A percentile compares a stretch with the other conserved stretches of the same genome.
phyloP scores from a whole-genome alignment of 2,888 invertebrate genomes.

The Horisme vitalbata region DNA sequence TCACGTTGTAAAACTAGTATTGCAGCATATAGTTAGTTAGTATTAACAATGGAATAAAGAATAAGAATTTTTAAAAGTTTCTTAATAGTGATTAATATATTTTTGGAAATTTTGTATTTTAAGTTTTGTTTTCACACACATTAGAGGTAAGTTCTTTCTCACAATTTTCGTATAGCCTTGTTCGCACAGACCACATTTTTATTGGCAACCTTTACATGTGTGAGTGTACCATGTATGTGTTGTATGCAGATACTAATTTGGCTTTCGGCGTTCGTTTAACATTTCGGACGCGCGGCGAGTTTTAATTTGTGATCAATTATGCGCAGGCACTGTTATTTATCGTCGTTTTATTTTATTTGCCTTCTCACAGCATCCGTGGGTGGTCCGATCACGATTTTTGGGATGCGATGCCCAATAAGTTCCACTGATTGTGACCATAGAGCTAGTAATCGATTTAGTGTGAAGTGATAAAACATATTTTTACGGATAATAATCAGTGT shows the following conservation, averaged over 20 bases:
- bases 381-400: conserved; percentile 80
- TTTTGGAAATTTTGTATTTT: too few relatives aligned
- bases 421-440: conserved; percentile 71
- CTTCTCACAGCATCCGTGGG: conserved; percentile 76
- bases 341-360: conserved; percentile 81
- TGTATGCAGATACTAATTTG: conserved; percentile 65
- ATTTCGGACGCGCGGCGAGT: conserved; percentile 77
- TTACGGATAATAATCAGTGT: conserved; percentile 19
- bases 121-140: too few relatives aligned
- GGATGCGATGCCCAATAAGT: conserved; percentile 70
- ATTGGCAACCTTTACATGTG: conserved; percentile 39
- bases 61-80: too few relatives aligned
- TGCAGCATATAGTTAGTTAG: too few relatives aligned
- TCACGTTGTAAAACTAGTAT: too few relatives aligned
- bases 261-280: conserved; percentile 77
- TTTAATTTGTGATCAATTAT: conserved; percentile 84
- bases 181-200: conserved; percentile 14
- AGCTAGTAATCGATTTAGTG: conserved; percentile 50
- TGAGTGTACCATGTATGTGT: conserved; percentile 38
- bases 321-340: conserved; percentile 81
- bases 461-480: conserved; percentile 31
- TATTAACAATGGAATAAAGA: too few relatives aligned
- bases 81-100: too few relatives aligned
- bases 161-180: not conserved
- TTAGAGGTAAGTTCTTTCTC: too few relatives aligned